Base-by-base conservation (phyloP, 2,888 invertebrate genomes). In the Frankliniella intonsa region DNA sequence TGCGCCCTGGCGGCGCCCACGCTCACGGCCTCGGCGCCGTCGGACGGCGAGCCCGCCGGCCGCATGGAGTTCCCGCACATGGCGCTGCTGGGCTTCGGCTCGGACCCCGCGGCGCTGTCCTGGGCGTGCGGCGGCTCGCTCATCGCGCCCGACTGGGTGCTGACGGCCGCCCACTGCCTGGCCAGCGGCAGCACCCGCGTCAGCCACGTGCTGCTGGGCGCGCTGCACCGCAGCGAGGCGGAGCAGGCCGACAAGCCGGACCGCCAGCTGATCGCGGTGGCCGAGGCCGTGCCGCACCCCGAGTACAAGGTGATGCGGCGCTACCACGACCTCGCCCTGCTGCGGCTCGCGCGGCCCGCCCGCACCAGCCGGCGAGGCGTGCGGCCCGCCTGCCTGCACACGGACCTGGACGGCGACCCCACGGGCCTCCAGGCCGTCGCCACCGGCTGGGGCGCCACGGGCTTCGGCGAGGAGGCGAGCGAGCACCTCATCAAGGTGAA, bases 51-150 rank as follows among this genome's bases (percentile, higher is more conserved):
- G 69, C 69, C 69, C 10, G 69, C 69, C 69, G 69, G 25, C 69
- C 69, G 69, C 69, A 76, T 76, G 69, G 69, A 76, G 69, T 76
- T 76, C 25, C 69, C 69, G 22, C 69, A 76, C 69, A 76, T 76
- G 69, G 69, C 69, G 69, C 69, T 76, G 69, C 25, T 76, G 69
- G 69, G 69, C 69, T 76, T 25, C 69, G 69, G 69, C 69, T 12
- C 12, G 11, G 69, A 76, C 69, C 69, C 69, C 69, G 69, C 8
- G 22, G 25, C 11, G 22, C 69, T 76, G 69, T 5, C 8, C 25
- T 76, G 69, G 69, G 22, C 22, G 22, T 76, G 69, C 69, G 69
- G 69, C 22, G 69, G 69, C 25, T 76, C 69, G 11, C 69, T 76
- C 25, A 76, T 76, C 69, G 22, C 69, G 22, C 69, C 69, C 22